Evolutionary conservation across 2,888 invertebrate species (phyloP), one percentile per base, ranked within the genome.

Genomic region (Noctuana brunneofusca): DNA sequence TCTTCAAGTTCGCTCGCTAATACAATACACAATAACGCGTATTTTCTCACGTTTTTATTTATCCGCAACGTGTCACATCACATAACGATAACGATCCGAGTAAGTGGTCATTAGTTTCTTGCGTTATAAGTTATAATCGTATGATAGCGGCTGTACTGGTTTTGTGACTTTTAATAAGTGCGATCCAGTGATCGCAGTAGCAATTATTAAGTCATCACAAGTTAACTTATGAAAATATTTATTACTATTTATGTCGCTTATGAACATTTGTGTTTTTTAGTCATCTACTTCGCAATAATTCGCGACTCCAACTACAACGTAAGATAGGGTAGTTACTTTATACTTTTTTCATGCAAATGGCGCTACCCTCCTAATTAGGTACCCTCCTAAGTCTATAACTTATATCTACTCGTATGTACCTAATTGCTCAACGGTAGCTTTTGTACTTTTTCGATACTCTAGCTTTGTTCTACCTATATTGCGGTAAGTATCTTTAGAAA

Each of bases 1-100:
- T 69, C 69, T 49, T 20, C 11, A 64, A 55, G 60, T 35, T 55
- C 54, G 60, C 48, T 41, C 16, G 8, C 12, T 46, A 24, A 58
- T 46, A 73, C 71, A 71, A 69, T 66, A 66, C 57, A 71, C 69
- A 70, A 73, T 71, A 68, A 69, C 65, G 67, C 58, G 48, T 54
- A 32, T 32, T 65, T 41, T 75, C 78, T 66, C 78, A 78, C 78
- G 77, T 76, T 76, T 76, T 76, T 77, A 69, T 73, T 57, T 24
- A 43, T 41, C 35, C 55, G 60, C 69, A 50, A 49, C 55, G 32
- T 54, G 63, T 58, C 68, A 56, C 58, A 59, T 52, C 59, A 50
- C 60, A 49, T 63, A 62, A 65, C 57, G 58, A 58, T 64, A 64
- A 65, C 57, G 22, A 52, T 64, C 68, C 52, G 56, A 30, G 57